These are phyloP conservation scores for Dendrolimus punctatus DNA, from an alignment of 1,140 invertebrate genomes.

Conservation along the genomic window DNA sequence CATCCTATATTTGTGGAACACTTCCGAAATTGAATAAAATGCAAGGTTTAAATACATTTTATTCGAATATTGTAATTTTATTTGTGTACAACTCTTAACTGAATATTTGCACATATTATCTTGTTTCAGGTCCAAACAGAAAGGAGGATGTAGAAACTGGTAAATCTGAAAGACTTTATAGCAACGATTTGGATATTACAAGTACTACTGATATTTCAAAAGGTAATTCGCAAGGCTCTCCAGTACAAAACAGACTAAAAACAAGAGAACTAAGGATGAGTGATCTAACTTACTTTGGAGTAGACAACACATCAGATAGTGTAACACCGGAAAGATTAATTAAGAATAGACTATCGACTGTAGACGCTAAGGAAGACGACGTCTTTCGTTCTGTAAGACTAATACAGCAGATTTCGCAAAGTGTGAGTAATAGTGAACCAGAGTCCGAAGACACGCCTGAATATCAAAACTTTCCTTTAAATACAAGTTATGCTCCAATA, in stretches of 20 bases:
- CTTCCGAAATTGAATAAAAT: no score
- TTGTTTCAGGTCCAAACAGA: slow-evolving; percentile 32
- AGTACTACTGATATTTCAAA: slow-evolving; percentile 11
- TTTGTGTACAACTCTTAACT: not conserved
- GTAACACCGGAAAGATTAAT: slow-evolving; percentile 3
- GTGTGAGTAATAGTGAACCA: slow-evolving; percentile 53
- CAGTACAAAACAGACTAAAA: slow-evolving; percentile 27
- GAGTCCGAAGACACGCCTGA: slow-evolving; percentile 53
- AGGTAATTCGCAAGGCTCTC: slow-evolving; percentile 22
- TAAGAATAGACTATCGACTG: not conserved
- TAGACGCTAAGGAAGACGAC: slow-evolving; percentile 26
- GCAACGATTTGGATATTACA: not conserved
- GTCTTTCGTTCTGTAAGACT: slow-evolving; percentile 51
- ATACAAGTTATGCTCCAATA: slow-evolving; percentile 29
- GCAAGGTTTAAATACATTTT: no score
- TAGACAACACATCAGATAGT: slow-evolving; percentile 21
- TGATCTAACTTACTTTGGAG: slow-evolving; percentile 58
- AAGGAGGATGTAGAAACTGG: slow-evolving; percentile 9
- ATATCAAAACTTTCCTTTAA: slow-evolving; percentile 53
- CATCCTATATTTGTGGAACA: no score
- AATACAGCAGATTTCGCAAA: slow-evolving; percentile 51
- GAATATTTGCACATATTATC: not conserved
- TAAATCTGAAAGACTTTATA: not conserved
- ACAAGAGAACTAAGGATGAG: slow-evolving; percentile 50
- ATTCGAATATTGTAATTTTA: not conserved